A percentile compares a stretch with the other conserved stretches of the same genome.
These are phyloP conservation scores for Antheraea yamamai DNA, from an alignment of 2,888 invertebrate species.

Conservation along the genomic window DNA sequence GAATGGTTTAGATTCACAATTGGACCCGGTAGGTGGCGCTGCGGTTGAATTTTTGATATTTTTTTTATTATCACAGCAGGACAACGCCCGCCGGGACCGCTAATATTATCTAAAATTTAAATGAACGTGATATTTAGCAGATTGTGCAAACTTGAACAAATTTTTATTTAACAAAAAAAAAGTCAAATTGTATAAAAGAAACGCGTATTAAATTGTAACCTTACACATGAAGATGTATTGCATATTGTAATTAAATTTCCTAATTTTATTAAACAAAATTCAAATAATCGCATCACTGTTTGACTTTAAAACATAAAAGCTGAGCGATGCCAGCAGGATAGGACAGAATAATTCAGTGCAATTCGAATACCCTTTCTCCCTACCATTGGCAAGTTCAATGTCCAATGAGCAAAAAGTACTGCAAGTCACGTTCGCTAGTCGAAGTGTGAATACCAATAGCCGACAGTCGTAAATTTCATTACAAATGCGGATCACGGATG, in stretches of 20 bases:
- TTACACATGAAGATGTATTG: background rate
- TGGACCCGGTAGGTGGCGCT: too few species aligned
- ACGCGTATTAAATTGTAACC: background rate
- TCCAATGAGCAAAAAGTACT: background rate
- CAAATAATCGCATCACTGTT: background rate
- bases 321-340: background rate
- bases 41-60: too few species aligned
- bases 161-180: background rate
- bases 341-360: background rate
- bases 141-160: background rate
- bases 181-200: background rate
- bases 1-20: too few species aligned
- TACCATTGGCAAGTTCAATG: conserved; percentile 4
- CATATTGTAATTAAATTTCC: background rate
- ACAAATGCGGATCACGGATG: background rate
- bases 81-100: too few species aligned
- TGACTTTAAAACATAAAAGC: background rate
- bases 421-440: background rate
- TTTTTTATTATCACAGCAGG: too few species aligned
- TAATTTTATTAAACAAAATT: background rate
- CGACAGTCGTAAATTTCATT: background rate
- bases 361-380: background rate
- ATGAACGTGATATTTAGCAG: background rate
- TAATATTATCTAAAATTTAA: conserved; percentile 5
- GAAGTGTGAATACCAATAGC: background rate